These are phyloP conservation scores for Conomelus anceps DNA, from an alignment of 2,888 invertebrate species.

Conservation along the genomic window DNA sequence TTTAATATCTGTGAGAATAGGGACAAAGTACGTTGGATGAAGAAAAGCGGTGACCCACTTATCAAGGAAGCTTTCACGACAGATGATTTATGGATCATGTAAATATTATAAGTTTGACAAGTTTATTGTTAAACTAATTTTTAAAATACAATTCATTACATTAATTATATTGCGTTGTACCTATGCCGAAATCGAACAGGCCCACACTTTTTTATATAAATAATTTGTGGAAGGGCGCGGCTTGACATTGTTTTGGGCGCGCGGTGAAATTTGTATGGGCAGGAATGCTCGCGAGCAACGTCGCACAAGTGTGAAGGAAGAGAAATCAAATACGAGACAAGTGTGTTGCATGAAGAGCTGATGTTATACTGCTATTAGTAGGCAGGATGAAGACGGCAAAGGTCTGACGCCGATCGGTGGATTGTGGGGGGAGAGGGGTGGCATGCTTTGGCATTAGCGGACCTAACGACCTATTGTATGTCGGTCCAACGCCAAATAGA, in stretches of 20 bases:
- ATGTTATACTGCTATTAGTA: background rate
- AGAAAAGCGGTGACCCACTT: background rate
- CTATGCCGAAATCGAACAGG: background rate
- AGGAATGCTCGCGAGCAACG: background rate
- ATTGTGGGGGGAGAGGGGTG: background rate
- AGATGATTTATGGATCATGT: background rate
- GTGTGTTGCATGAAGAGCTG: too few species aligned
- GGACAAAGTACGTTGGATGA: background rate
- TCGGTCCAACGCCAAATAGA: background rate
- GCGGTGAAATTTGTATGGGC: background rate
- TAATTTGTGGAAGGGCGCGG: background rate
- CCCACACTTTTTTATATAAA: background rate
- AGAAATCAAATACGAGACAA: background rate
- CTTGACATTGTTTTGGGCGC: background rate
- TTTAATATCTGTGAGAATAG: background rate
- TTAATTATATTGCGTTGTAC: background rate
- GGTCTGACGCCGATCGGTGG: background rate
- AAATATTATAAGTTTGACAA: background rate
- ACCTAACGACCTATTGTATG: conserved; percentile 11
- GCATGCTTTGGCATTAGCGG: conserved; percentile 1
- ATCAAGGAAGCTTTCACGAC: background rate
- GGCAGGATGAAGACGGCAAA: background rate
- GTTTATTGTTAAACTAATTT: background rate
- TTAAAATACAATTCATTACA: background rate
- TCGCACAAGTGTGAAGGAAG: background rate